These are phyloP conservation scores for Portunus trituberculatus DNA, from an alignment of 1,140 invertebrate genomes.

Conservation along the genomic window DNA sequence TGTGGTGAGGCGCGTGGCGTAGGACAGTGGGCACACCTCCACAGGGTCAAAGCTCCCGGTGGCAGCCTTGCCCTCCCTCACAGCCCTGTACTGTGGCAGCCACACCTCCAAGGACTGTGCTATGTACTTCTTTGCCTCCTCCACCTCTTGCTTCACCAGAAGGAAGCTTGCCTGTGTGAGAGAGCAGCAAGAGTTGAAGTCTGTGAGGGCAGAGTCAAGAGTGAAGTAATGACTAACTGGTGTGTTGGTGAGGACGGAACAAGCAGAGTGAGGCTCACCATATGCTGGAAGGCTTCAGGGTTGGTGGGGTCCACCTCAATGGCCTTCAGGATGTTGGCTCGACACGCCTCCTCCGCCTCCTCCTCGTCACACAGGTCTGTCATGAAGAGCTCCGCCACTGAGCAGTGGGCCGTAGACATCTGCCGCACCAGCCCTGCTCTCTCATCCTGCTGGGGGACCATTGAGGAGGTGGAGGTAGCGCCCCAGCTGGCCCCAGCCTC, in stretches of 20 bases:
- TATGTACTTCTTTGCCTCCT: slow-evolving; percentile 70
- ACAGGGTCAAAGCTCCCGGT: slow-evolving; percentile 73
- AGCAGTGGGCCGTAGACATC: slow-evolving; percentile 81
- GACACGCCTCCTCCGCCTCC: slow-evolving; percentile 73
- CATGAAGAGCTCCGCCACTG: slow-evolving; percentile 82
- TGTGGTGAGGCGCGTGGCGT: slow-evolving; percentile 69
- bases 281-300: slow-evolving; percentile 75
- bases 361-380: slow-evolving; percentile 80
- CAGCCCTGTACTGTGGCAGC: slow-evolving; percentile 73
- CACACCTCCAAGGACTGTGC: slow-evolving; percentile 69
- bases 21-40: slow-evolving; percentile 75
- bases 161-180: slow-evolving; percentile 70
- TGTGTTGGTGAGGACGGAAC: too few relatives aligned
- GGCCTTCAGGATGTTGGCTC: slow-evolving; percentile 47
- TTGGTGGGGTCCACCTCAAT: slow-evolving; percentile 70
- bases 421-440: slow-evolving; percentile 75
- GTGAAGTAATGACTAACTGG: too few relatives aligned
- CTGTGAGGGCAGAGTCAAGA: too few relatives aligned
- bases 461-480: slow-evolving; percentile 68
- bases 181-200: neutral
- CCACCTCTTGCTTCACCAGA: slow-evolving; percentile 71
- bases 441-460: slow-evolving; percentile 59
- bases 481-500: neutral
- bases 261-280: slow-evolving; percentile 1
- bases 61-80: slow-evolving; percentile 66